These are phyloP conservation scores for Tolypeutes matacus DNA, from an alignment of 2,797 vertebrate genomes.

Conservation along the genomic window DNA sequence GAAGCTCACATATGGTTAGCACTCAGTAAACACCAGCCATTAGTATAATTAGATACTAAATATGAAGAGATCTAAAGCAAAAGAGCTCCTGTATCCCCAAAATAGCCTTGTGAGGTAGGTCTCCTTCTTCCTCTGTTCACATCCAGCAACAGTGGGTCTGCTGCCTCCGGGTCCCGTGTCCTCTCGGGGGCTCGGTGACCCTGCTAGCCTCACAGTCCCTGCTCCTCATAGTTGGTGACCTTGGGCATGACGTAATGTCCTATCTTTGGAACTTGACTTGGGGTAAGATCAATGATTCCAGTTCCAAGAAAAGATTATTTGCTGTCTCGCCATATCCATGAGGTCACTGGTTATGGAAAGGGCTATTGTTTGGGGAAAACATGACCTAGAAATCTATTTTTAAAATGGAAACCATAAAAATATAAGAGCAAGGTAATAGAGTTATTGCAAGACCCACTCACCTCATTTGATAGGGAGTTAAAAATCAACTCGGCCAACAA, in stretches of 20 bases:
- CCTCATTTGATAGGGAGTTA: background rate
- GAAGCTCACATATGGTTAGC: too few species aligned
- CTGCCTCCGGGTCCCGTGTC: background rate
- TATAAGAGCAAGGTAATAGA: background rate
- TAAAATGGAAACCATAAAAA: background rate
- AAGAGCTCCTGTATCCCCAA: too few species aligned
- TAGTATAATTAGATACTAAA: too few species aligned
- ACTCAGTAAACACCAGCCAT: too few species aligned
- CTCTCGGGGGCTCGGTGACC: background rate
- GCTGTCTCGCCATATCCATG: background rate
- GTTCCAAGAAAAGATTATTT: background rate
- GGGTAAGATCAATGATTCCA: background rate
- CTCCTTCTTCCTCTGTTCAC: too few species aligned
- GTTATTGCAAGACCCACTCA: background rate
- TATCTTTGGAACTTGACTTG: background rate
- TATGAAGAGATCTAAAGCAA: too few species aligned
- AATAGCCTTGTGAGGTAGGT: too few species aligned
- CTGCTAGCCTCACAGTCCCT: accelerated
- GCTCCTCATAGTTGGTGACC: accelerated
- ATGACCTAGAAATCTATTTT: background rate
- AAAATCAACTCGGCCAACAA: accelerated
- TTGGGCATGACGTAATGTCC: accelerated
- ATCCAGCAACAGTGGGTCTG: too few species aligned
- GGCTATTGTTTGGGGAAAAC: background rate
- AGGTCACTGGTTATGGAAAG: background rate